phyloP scores from a whole-genome alignment of 2,888 invertebrate genomes.

The Helleia helle region DNA sequence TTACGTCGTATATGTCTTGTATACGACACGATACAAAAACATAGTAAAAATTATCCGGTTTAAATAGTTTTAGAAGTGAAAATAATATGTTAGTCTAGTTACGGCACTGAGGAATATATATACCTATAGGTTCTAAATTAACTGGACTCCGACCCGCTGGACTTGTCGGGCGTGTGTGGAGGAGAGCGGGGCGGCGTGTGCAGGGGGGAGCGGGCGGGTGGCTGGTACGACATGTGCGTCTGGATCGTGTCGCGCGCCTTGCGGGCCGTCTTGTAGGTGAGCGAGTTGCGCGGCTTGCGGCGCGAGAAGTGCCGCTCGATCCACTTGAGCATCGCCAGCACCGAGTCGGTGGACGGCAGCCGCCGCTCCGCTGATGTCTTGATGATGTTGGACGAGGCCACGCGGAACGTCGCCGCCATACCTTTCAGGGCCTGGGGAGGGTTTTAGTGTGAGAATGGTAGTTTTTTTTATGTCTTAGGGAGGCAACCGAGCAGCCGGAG shows the following conservation, averaged over 20 bases:
- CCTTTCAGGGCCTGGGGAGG: conserved; percentile 85
- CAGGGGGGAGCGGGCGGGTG: conserved; percentile 43
- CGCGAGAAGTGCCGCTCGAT: conserved; percentile 88
- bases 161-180: conserved; percentile 30
- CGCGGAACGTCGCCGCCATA: conserved; percentile 94
- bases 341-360: conserved; percentile 90
- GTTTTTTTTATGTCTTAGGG: too few relatives aligned
- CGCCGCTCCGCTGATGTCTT: conserved; percentile 91
- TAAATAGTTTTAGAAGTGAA: too few relatives aligned
- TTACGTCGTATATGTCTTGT: too few relatives aligned
- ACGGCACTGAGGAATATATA: too few relatives aligned
- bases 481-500: too few relatives aligned
- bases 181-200: conserved; percentile 45
- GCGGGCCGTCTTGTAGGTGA: conserved; percentile 75
- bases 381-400: conserved; percentile 87
- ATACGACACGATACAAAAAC: too few relatives aligned
- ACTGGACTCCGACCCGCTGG: conserved; percentile 61
- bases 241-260: conserved; percentile 80
- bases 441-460: too few relatives aligned
- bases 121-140: too few relatives aligned
- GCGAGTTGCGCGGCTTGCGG: conserved; percentile 82
- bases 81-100: too few relatives aligned
- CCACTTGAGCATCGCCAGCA: conserved; percentile 92
- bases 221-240: conserved; percentile 83
- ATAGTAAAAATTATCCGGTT: too few relatives aligned